Conservation (phyloP, 2,888 invertebrate genomes). For the Heliconius aoede region DNA sequence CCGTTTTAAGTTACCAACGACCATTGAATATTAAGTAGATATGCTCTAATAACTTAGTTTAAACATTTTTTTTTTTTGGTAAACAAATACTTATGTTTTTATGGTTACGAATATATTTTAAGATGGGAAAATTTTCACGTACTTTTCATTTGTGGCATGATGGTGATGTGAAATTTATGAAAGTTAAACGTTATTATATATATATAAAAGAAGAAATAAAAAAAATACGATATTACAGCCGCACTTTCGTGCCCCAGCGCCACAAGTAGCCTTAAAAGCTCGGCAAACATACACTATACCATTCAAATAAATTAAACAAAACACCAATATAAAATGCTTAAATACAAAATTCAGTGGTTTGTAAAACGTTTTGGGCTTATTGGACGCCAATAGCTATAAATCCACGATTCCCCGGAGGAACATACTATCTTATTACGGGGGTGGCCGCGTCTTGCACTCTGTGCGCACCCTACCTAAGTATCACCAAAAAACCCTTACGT, state of each 20-base stretch:
- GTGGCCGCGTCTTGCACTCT: conserved; percentile 57
- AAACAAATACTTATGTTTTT: not conserved
- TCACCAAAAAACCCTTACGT: conserved; percentile 41
- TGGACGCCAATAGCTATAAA: conserved; percentile 46
- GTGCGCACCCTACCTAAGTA: conserved; percentile 63
- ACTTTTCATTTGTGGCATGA: no score
- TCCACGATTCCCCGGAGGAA: conserved; percentile 70
- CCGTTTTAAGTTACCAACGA: conserved; percentile 16
- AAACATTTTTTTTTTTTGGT: not conserved
- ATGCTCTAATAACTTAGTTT: not conserved
- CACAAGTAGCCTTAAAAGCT: no score
- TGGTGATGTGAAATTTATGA: no score
- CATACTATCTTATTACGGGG: conserved; percentile 75
- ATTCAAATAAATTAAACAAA: conserved; percentile 8
- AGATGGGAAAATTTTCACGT: no score
- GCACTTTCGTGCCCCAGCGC: no score
- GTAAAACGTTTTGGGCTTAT: conserved; percentile 30
- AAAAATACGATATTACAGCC: no score
- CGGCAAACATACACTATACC: not conserved
- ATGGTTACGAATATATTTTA: no score
- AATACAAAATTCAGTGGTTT: conserved; percentile 17
- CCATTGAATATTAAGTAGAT: conserved; percentile 23
- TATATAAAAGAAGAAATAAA: no score
- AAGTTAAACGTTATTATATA: no score
- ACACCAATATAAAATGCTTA: conserved; percentile 1